These are phyloP conservation scores for Pogonomyrmex californicus DNA, from an alignment of 1,140 invertebrate species.

Conservation along the genomic window DNA sequence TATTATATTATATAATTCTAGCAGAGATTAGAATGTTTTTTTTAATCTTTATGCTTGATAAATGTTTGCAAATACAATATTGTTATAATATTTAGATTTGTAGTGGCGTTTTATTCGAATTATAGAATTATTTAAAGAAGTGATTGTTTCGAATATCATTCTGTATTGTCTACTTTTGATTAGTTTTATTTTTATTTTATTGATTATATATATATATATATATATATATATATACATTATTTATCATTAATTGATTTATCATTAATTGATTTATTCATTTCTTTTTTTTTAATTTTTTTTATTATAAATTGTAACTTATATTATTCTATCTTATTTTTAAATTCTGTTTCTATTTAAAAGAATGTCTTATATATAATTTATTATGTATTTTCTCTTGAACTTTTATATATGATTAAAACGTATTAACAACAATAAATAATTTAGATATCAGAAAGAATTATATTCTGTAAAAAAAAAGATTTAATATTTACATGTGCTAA, in stretches of 20 bases:
- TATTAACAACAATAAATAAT: background rate
- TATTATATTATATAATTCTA: too few relatives aligned
- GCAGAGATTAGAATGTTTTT: background rate
- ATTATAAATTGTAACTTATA: background rate
- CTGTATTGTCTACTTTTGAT: background rate
- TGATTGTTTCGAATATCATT: slow-evolving; percentile 7
- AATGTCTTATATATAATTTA: background rate
- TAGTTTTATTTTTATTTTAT: slow-evolving; percentile 7
- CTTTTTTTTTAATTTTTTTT: background rate
- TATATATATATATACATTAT: background rate
- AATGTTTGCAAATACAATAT: background rate
- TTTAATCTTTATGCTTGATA: background rate
- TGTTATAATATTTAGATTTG: background rate
- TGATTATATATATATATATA: background rate
- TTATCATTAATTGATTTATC: background rate
- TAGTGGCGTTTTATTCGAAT: background rate
- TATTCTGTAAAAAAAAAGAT: background rate
- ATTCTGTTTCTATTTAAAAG: background rate
- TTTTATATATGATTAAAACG: background rate
- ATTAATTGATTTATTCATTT: background rate
- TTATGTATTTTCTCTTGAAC: background rate
- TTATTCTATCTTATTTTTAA: background rate
- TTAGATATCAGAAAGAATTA: background rate
- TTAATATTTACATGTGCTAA: background rate
- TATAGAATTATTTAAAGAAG: background rate